These are phyloP conservation scores for Stictocephala bisonia DNA, from an alignment of 2,888 invertebrate species.

Conservation along the genomic window DNA sequence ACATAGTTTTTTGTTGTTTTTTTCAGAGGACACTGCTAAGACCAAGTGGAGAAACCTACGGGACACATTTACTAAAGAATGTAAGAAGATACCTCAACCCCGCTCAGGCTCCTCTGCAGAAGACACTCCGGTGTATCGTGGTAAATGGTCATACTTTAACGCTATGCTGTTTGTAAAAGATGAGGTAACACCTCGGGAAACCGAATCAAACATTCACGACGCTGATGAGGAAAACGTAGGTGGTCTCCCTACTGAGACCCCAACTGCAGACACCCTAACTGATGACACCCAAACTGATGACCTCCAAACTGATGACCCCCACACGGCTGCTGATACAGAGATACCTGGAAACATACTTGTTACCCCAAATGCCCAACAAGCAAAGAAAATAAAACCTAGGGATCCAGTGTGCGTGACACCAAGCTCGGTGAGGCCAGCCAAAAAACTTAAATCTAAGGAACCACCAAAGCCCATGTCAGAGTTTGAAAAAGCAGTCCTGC, in stretches of 20 bases:
- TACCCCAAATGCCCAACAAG: neutral
- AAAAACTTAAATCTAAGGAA: neutral
- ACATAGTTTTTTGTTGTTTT: neutral
- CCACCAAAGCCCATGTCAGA: neutral
- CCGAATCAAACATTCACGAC: neutral
- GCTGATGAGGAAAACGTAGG: too few species aligned
- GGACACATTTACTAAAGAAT: slow-evolving; percentile 20
- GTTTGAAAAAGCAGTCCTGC: neutral
- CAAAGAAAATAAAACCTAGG: neutral
- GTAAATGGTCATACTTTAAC: slow-evolving; percentile 14
- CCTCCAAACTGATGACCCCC: too few species aligned
- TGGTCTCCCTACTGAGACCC: too few species aligned
- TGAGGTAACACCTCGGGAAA: slow-evolving; percentile 2
- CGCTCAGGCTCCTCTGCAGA: slow-evolving; percentile 18
- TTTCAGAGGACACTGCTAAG: slow-evolving; percentile 22
- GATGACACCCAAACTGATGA: too few species aligned
- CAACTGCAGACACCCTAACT: too few species aligned
- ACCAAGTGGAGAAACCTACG: slow-evolving; percentile 26
- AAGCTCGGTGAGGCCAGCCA: slow-evolving; percentile 9
- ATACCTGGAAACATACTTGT: too few species aligned
- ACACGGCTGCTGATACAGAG: too few species aligned
- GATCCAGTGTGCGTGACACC: slow-evolving; percentile 20
- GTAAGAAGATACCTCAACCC: slow-evolving; percentile 3
- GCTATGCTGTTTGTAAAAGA: slow-evolving; percentile 22
- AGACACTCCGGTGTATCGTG: slow-evolving; percentile 2